phyloP scores from a whole-genome alignment of 2,888 invertebrate species.

The Leucozona laternaria region DNA sequence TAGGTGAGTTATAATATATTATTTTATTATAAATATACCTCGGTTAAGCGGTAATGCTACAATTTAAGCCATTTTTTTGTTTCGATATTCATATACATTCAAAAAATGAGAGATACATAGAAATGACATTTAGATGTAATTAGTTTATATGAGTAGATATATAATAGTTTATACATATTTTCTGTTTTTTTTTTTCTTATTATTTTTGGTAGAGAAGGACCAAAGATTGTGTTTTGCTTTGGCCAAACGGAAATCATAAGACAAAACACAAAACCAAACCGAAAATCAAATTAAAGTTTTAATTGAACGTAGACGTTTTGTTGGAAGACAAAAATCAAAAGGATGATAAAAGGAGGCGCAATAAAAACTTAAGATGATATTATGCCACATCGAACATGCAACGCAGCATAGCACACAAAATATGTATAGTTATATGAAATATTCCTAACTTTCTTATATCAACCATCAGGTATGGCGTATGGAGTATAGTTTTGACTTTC shows the following conservation, averaged over 20 bases:
- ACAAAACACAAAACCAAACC: constrained; percentile 32
- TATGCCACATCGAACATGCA: constrained; percentile 62
- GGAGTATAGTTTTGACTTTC: background rate
- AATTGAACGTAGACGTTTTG: constrained; percentile 30
- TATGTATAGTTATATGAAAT: background rate
- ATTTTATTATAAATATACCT: constrained; percentile 80
- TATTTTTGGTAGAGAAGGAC: constrained; percentile 34
- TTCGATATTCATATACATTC: constrained; percentile 75
- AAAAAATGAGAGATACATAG: constrained; percentile 75
- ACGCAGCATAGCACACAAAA: constrained; percentile 53
- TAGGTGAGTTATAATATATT: constrained; percentile 16
- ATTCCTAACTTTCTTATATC: background rate
- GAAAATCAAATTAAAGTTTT: constrained; percentile 49
- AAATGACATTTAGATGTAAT: constrained; percentile 74
- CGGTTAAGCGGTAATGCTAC: constrained; percentile 83
- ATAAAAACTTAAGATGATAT: constrained; percentile 40
- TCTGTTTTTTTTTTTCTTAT: constrained; percentile 1
- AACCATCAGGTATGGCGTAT: background rate
- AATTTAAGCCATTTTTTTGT: constrained; percentile 79
- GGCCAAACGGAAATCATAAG: constrained; percentile 48
- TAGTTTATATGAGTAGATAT: constrained; percentile 59
- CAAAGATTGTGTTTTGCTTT: constrained; percentile 39
- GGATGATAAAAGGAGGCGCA: constrained; percentile 42
- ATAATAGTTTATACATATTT: constrained; percentile 46
- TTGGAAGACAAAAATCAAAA: constrained; percentile 26